Evolutionary conservation across 1,140 invertebrate genomes (phyloP).

Genomic region (Drosophila subpulchrella): DNA sequence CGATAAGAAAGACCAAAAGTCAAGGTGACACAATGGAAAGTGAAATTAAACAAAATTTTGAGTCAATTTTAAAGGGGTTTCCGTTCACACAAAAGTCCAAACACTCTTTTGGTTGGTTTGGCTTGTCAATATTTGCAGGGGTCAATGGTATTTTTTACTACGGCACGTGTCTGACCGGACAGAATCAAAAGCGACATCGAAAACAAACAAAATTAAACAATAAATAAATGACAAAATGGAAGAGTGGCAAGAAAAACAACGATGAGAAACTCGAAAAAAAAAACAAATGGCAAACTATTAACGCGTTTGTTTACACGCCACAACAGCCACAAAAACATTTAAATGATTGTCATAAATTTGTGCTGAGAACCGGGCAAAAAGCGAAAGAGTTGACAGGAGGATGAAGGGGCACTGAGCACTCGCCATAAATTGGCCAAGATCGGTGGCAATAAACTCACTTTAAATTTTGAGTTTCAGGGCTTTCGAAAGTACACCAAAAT

Average conservation of each 20-base stretch:
- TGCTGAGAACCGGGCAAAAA: conserved; percentile 38
- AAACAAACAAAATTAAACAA: conserved; percentile 63
- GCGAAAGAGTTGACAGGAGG: conserved; percentile 10
- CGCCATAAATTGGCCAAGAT: conserved; percentile 18
- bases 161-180: conserved; percentile 58
- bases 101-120: conserved; percentile 17
- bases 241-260: conserved; percentile 43
- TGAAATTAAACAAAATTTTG: not conserved
- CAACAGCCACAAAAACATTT: conserved; percentile 48
- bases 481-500: conserved; percentile 4
- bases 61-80: conserved; percentile 6
- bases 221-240: conserved; percentile 58
- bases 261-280: conserved; percentile 22
- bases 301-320: conserved; percentile 63
- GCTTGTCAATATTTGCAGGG: conserved; percentile 58
- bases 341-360: conserved; percentile 61
- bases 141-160: conserved; percentile 71
- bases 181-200: conserved; percentile 26
- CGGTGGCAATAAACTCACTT: conserved; percentile 28
- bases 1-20: conserved; percentile 18
- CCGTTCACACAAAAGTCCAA: conserved; percentile 4
- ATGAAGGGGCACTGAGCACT: conserved; percentile 10
- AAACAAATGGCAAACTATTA: conserved; percentile 76
- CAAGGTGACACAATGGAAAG: conserved; percentile 18
- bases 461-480: not conserved